These are phyloP conservation scores for western clawed frog (Xenopus tropicalis) DNA, from an alignment of 2,113 vertebrate genomes.

Conservation along the genomic window UCB_Xtro_10.0 CM004443.2:198205001-198205500, in stretches of 20 bases:
- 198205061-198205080: slow-evolving; percentile 5
- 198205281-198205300: slow-evolving; percentile 3
- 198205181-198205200: not conserved
- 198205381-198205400: not conserved
- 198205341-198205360: not conserved
- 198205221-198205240: slow-evolving; percentile 2
- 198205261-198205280: slow-evolving; percentile 27
- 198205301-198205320: not conserved
- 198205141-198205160: slow-evolving; percentile 10
- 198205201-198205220: not conserved
- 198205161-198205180: not conserved
- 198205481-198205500: no score
- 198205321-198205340: not conserved
- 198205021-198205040: not conserved
- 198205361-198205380: not conserved
- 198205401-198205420: no score
- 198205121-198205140: not conserved
- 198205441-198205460: no score
- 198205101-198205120: slow-evolving; percentile 8
- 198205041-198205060: not conserved
- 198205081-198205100: not conserved
- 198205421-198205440: no score
- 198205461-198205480: no score
- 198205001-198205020: slow-evolving; percentile 57
- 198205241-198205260: slow-evolving; percentile 4